Conservation (phyloP, 1,140 invertebrate genomes). For the Bursaphelenchus mucronatus region DNA sequence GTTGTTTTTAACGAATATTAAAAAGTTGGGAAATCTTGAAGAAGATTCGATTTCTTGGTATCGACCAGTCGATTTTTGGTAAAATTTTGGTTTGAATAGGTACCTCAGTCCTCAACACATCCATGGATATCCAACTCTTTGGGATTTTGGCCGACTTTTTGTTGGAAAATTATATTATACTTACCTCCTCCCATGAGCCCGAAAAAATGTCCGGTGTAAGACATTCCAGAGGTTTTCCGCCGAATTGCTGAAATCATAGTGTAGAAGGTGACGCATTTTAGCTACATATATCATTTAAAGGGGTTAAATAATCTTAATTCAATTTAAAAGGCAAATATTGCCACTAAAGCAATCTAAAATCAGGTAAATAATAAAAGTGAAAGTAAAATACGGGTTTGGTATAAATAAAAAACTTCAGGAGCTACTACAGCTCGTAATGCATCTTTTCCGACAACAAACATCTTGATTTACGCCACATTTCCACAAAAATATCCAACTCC, state of each 20-base stretch:
- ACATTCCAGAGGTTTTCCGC: slow-evolving; percentile 48
- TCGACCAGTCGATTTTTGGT: too few relatives aligned
- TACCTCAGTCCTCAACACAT: too few relatives aligned
- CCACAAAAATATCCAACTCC: too few relatives aligned
- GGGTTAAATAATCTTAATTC: not conserved
- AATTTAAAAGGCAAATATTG: not conserved
- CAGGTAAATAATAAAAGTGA: not conserved
- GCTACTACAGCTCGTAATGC: too few relatives aligned
- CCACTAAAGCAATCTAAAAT: slow-evolving; percentile 3
- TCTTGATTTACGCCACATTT: not conserved
- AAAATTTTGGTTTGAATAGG: too few relatives aligned
- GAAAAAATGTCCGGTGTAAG: slow-evolving; percentile 45
- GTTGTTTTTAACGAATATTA: too few relatives aligned
- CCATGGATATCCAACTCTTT: too few relatives aligned
- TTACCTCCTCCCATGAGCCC: slow-evolving; percentile 48
- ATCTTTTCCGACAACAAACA: not conserved
- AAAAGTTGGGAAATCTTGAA: too few relatives aligned
- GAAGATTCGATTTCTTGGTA: too few relatives aligned
- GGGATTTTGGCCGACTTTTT: not conserved
- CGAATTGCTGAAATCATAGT: slow-evolving; percentile 47
- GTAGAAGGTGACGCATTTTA: too few relatives aligned
- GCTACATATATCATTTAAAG: not conserved
- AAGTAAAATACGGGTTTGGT: not conserved
- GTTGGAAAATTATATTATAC: slow-evolving; percentile 17
- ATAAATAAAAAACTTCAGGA: slow-evolving; percentile 1